These are phyloP conservation scores for Sympetrum striolatum DNA, from an alignment of 2,888 invertebrate species.

Conservation along the genomic window DNA sequence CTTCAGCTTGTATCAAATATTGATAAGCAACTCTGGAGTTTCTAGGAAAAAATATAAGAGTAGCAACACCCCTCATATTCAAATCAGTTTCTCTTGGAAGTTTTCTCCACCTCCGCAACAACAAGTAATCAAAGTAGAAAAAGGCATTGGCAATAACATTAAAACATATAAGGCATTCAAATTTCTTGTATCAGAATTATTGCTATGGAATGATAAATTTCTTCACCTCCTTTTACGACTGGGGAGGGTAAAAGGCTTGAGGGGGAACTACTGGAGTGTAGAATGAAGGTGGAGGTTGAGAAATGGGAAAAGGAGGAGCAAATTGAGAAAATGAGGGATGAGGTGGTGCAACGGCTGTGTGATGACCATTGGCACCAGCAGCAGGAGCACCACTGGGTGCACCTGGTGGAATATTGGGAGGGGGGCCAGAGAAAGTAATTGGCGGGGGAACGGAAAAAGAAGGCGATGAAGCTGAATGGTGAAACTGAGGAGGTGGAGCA, in stretches of 20 bases:
- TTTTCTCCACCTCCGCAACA: background rate
- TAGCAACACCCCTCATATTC: background rate
- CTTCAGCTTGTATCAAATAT: background rate
- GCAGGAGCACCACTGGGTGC: conserved; percentile 52
- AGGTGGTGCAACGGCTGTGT: conserved; percentile 53
- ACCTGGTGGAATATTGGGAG: conserved; percentile 57
- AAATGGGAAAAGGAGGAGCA: conserved; percentile 53
- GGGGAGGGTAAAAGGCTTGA: background rate
- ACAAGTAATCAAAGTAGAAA: background rate
- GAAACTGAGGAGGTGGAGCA: conserved; percentile 55
- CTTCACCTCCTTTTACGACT: background rate
- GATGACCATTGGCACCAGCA: conserved; percentile 52
- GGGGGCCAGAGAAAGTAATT: conserved; percentile 56
- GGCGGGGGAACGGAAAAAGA: conserved; percentile 58
- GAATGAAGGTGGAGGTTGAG: background rate
- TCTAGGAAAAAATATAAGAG: background rate
- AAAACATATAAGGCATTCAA: background rate
- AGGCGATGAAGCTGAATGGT: conserved; percentile 50
- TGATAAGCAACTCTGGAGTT: background rate
- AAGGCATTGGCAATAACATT: background rate
- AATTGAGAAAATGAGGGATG: conserved; percentile 54
- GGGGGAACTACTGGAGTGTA: conserved; percentile 6
- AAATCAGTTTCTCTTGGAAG: background rate
- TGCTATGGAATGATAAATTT: background rate
- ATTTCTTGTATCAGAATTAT: background rate